phyloP scores from a whole-genome alignment of 2,888 invertebrate species.

The Drosophila paramelanica region DNA sequence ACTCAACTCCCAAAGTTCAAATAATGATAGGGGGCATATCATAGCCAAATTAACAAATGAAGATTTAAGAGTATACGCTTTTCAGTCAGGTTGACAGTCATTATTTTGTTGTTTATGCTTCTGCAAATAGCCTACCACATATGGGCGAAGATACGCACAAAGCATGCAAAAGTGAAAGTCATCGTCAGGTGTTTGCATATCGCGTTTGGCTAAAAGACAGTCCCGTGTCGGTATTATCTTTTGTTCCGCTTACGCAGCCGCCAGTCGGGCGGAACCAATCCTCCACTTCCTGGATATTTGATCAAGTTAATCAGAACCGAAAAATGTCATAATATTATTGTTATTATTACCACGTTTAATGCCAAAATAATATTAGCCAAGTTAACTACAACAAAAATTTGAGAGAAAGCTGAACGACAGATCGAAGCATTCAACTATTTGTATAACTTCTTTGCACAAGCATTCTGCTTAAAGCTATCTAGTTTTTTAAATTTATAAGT shows the following conservation, averaged over 20 bases:
- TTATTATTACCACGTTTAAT: background rate
- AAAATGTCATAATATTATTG: background rate
- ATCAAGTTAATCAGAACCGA: conserved; percentile 19
- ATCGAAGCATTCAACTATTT: background rate
- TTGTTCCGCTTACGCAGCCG: conserved; percentile 26
- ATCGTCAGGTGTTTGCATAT: conserved; percentile 45
- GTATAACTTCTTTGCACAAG: too few relatives aligned
- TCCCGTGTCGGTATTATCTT: conserved; percentile 1
- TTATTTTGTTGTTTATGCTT: conserved; percentile 1
- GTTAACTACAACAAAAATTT: background rate
- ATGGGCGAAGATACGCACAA: conserved; percentile 20
- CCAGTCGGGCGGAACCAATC: conserved; percentile 25
- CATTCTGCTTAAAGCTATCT: too few relatives aligned
- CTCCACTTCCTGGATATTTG: conserved; percentile 8
- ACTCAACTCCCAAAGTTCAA: too few relatives aligned
- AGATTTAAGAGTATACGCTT: background rate
- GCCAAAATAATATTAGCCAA: background rate
- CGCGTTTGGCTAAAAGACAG: conserved; percentile 3
- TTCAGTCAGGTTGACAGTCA: conserved; percentile 11
- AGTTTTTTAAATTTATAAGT: background rate
- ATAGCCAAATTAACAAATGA: too few relatives aligned
- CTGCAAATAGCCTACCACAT: conserved; percentile 1
- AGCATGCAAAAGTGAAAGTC: conserved; percentile 55
- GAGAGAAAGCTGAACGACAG: background rate
- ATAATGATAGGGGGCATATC: too few relatives aligned